These are phyloP conservation scores for Onchidella celtica DNA, from an alignment of 2,888 invertebrate genomes.

Conservation along the genomic window DNA sequence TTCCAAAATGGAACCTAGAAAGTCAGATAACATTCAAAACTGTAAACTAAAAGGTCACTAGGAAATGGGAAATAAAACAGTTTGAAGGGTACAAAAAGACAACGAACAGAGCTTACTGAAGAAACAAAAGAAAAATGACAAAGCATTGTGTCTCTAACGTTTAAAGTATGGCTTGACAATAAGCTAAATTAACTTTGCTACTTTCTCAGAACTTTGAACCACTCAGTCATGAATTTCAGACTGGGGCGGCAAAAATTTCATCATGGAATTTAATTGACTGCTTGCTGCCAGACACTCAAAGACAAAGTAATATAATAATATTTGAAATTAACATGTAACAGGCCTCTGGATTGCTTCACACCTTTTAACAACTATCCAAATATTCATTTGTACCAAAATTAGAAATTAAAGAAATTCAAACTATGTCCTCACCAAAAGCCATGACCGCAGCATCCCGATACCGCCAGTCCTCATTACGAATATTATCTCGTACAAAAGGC, in stretches of 20 bases:
- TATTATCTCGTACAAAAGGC: slow-evolving; percentile 97
- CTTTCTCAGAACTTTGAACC: too few relatives aligned
- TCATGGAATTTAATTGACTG: too few relatives aligned
- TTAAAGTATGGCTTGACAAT: neutral
- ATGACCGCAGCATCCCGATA: slow-evolving; percentile 97
- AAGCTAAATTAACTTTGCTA: too few relatives aligned
- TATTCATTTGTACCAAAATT: neutral
- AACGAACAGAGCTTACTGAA: too few relatives aligned
- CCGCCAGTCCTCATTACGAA: slow-evolving; percentile 93
- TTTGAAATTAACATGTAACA: too few relatives aligned
- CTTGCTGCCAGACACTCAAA: too few relatives aligned
- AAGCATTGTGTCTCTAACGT: neutral
- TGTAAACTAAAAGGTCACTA: too few relatives aligned
- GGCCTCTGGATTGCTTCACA: too few relatives aligned
- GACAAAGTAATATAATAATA: too few relatives aligned
- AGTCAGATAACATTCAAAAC: neutral
- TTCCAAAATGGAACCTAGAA: slow-evolving; percentile 87
- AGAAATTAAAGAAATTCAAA: neutral
- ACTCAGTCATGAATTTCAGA: slow-evolving; percentile 25
- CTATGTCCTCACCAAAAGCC: slow-evolving; percentile 90
- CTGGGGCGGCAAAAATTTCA: slow-evolving; percentile 2
- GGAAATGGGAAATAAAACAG: too few relatives aligned
- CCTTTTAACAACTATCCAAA: too few relatives aligned
- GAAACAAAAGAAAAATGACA: neutral
- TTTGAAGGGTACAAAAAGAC: too few relatives aligned